phyloP scores from a whole-genome alignment of 2,797 vertebrate genomes.

The Phalloptychus januarius region DNA sequence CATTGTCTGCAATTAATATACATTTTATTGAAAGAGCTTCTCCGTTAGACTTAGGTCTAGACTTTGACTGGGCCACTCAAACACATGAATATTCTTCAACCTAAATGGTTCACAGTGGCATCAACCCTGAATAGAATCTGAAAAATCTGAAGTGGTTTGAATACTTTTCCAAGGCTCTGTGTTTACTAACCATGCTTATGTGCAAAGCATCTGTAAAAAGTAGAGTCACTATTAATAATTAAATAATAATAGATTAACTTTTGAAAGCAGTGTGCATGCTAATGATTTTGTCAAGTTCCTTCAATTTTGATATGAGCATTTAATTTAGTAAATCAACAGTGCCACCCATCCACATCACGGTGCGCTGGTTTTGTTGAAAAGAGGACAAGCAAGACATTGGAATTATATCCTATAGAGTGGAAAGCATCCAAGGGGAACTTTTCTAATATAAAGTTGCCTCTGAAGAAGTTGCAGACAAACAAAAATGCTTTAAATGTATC shows the following conservation, averaged over 20 bases:
- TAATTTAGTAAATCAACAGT: neutral
- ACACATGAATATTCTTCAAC: neutral
- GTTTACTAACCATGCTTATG: neutral
- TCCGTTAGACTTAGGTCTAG: neutral
- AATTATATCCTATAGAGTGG: neutral
- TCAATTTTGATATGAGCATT: neutral
- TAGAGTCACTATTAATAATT: neutral
- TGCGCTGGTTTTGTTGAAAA: neutral
- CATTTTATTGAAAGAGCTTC: neutral
- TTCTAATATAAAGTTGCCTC: slow-evolving; percentile 29
- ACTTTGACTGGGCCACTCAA: neutral
- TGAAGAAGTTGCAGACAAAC: slow-evolving; percentile 29
- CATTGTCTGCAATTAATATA: neutral
- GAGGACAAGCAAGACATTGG: neutral
- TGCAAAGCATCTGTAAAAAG: neutral
- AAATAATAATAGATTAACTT: neutral
- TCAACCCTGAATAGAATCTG: neutral
- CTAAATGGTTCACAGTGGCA: neutral
- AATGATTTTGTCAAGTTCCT: neutral
- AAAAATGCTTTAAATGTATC: slow-evolving; percentile 28
- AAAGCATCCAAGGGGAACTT: neutral
- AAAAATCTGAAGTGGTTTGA: neutral
- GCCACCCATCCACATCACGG: neutral
- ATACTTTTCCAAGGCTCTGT: neutral
- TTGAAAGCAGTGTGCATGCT: neutral